phyloP scores from a whole-genome alignment of 2,888 invertebrate genomes.

The Luperina nickerlii region DNA sequence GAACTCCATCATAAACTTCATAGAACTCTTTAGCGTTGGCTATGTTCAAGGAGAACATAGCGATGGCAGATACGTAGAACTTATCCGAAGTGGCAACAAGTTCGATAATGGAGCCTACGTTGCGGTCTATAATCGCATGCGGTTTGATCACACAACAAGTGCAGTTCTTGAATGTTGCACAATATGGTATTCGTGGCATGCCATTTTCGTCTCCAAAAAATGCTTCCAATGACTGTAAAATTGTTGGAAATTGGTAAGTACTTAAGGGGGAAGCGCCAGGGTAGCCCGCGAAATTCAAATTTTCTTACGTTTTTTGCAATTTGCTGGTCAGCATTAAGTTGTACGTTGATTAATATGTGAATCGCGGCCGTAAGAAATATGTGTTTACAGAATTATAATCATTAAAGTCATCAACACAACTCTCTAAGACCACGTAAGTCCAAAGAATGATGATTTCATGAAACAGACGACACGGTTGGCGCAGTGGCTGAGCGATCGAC shows the following conservation, averaged over 20 bases:
- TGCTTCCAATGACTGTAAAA: conserved; percentile 77
- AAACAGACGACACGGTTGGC: too few species aligned
- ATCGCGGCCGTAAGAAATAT: too few species aligned
- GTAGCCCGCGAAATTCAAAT: too few species aligned
- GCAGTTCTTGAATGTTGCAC: conserved; percentile 91
- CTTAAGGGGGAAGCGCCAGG: too few species aligned
- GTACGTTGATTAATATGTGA: too few species aligned
- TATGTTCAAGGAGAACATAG: conserved; percentile 94
- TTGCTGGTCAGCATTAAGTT: too few species aligned
- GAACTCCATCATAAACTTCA: conserved; percentile 97
- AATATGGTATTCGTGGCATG: conserved; percentile 75
- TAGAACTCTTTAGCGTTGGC: conserved; percentile 96
- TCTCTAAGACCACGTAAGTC: too few species aligned
- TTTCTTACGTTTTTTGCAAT: too few species aligned
- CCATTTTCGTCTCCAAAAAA: conserved; percentile 84
- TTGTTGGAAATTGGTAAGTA: background rate
- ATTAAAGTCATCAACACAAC: too few species aligned
- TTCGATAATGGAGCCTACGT: conserved; percentile 93
- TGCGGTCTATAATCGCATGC: conserved; percentile 94
- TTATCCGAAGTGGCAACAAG: conserved; percentile 92
- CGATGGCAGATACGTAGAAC: conserved; percentile 94
- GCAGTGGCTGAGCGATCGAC: too few species aligned
- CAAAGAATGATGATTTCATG: too few species aligned
- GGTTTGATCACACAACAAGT: conserved; percentile 97
- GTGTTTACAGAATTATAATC: too few species aligned